Percentiles rank a stretch among this genome's conserved stretches.
Conservation (phyloP, 30 jellyfish, hydroid and myxozoan species). For the Hydractinia symbiolongicarpus region DNA sequence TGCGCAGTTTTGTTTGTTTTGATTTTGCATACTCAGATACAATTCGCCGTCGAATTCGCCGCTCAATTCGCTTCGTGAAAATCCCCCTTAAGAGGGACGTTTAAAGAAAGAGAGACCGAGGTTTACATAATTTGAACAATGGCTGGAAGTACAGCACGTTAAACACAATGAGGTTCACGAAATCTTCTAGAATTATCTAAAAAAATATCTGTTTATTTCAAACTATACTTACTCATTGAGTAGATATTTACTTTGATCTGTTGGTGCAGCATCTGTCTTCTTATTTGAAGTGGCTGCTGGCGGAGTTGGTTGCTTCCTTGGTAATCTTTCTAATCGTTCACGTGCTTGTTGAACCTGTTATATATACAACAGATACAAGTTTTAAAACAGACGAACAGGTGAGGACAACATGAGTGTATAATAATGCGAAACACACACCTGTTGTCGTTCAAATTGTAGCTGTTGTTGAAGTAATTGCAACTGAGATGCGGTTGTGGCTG, state of each 20-base stretch:
- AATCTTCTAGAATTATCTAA: no score
- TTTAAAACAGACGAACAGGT: background rate
- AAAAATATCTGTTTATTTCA: background rate
- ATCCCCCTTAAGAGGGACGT: no score
- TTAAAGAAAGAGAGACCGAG: no score
- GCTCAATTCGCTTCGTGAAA: no score
- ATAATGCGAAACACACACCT: slow-evolving; percentile 30
- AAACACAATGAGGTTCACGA: no score
- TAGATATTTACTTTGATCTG: slow-evolving; percentile 19
- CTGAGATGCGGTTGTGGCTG: slow-evolving; percentile 92
- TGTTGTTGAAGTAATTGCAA: slow-evolving; percentile 90
- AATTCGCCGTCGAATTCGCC: no score
- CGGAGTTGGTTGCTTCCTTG: slow-evolving; percentile 74
- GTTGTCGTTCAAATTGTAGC: slow-evolving; percentile 93
- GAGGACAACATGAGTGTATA: background rate
- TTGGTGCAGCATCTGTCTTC: background rate
- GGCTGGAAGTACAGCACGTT: no score
- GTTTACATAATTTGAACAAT: no score
- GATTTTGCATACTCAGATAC: no score
- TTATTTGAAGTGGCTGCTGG: slow-evolving; percentile 23
- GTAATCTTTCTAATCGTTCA: slow-evolving; percentile 87
- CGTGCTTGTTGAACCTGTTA: slow-evolving; percentile 96
- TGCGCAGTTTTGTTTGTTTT: no score
- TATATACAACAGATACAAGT: background rate
- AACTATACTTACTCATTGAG: slow-evolving; percentile 21